A percentile compares a stretch with the other conserved stretches of the same genome.
Conservation (phyloP, 2,888 invertebrate genomes). For the Julus scanicus region DNA sequence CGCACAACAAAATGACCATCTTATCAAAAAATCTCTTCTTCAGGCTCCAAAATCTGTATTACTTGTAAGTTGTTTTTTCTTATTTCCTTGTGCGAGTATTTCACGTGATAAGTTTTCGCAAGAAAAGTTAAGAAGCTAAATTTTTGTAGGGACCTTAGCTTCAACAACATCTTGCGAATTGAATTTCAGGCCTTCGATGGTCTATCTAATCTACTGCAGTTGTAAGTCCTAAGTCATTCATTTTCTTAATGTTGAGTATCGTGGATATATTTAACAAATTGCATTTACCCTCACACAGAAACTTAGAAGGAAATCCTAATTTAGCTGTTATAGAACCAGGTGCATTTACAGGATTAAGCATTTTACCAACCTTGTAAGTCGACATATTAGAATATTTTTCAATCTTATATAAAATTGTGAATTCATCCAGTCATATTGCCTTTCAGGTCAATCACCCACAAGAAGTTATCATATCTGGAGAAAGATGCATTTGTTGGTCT, state of each 20-base stretch:
- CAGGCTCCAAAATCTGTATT: conserved; percentile 61
- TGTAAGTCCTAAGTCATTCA: conserved; percentile 57
- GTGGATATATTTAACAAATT: background rate
- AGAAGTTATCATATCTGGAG: conserved; percentile 60
- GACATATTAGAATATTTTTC: background rate
- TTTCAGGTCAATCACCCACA: conserved; percentile 59
- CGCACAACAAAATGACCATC: conserved; percentile 60
- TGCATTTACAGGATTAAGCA: conserved; percentile 61
- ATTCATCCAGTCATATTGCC: background rate
- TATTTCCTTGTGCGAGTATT: too few relatives aligned
- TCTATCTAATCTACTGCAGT: conserved; percentile 59
- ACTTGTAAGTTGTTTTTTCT: conserved; percentile 59
- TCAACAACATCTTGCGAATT: conserved; percentile 60
- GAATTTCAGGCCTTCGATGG: conserved; percentile 61
- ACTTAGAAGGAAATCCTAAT: conserved; percentile 60
- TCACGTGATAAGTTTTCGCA: background rate
- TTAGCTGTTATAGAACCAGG: conserved; percentile 60
- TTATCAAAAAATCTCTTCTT: conserved; percentile 60
- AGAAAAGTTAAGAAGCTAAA: background rate
- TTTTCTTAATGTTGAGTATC: background rate
- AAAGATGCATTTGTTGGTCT: conserved; percentile 61
- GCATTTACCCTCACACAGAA: conserved; percentile 42
- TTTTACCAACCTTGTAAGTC: conserved; percentile 58
- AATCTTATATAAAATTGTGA: background rate
- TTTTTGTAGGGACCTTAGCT: conserved; percentile 60